Percentiles rank a stretch among this genome's conserved stretches.
Evolutionary conservation across 2,888 invertebrate genomes (phyloP).

Genomic region (Morpho achilles): DNA sequence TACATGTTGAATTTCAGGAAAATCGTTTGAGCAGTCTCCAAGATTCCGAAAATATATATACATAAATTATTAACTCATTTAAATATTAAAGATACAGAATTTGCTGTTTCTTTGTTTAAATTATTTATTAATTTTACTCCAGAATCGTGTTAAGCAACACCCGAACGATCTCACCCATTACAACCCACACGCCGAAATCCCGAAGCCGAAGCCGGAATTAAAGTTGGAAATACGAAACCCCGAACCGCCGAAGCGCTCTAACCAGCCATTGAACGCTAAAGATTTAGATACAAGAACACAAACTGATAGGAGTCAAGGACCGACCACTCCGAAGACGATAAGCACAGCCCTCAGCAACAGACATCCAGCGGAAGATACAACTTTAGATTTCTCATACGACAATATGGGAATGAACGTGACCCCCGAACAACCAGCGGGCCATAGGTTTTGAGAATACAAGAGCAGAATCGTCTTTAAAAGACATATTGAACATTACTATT

Average conservation of each 20-base stretch:
- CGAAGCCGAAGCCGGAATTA: constrained; percentile 61
- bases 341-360: constrained; percentile 85
- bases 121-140: constrained; percentile 28
- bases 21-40: too few relatives aligned
- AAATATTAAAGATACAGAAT: too few relatives aligned
- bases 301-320: constrained; percentile 75
- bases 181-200: constrained; percentile 69
- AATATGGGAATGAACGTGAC: constrained; percentile 87
- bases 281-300: constrained; percentile 63
- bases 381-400: constrained; percentile 88
- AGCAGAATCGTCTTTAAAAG: neutral
- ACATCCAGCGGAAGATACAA: constrained; percentile 87
- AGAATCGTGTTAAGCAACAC: constrained; percentile 70
- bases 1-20: too few relatives aligned
- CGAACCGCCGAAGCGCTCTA: constrained; percentile 55
- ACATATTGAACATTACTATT: neutral
- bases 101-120: too few relatives aligned
- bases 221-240: constrained; percentile 66
- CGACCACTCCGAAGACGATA: constrained; percentile 81
- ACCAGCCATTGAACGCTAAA: constrained; percentile 55
- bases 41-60: too few relatives aligned
- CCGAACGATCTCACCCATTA: constrained; percentile 65
- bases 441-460: constrained; percentile 56
- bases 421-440: constrained; percentile 62
- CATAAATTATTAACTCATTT: too few relatives aligned